A percentile compares a stretch with the other conserved stretches of the same genome.
Conservation (phyloP, 2,113 vertebrate species). For the Chinchilla lanigera region DNA sequence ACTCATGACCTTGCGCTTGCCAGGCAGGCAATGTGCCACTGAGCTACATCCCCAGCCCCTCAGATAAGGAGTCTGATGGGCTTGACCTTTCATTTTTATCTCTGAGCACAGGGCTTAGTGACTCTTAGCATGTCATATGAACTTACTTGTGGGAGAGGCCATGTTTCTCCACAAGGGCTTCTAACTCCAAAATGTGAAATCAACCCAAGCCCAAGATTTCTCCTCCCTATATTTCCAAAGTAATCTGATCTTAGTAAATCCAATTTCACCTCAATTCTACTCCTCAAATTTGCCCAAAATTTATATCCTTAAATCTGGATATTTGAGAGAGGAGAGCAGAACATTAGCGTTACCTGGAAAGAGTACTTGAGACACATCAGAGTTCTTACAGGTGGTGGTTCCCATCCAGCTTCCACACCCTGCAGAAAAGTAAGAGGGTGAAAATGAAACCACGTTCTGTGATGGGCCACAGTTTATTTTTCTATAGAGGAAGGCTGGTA, state of each 20-base stretch:
- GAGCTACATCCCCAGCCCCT: too few species aligned
- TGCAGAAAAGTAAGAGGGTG: not conserved
- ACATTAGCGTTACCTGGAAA: not conserved
- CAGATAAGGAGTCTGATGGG: too few species aligned
- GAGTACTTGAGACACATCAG: not conserved
- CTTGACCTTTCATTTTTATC: not conserved
- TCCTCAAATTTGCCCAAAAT: not conserved
- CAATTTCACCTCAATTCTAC: not conserved
- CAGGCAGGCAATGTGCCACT: too few species aligned
- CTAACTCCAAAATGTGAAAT: not conserved
- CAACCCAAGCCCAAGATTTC: not conserved
- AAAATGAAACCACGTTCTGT: not conserved
- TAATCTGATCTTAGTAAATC: not conserved
- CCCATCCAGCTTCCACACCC: not conserved
- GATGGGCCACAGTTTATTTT: not conserved
- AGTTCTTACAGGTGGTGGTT: not conserved
- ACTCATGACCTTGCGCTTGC: too few species aligned
- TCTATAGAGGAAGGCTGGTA: not conserved
- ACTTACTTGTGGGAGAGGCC: not conserved
- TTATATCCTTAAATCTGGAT: not conserved
- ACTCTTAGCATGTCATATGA: not conserved
- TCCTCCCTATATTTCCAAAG: not conserved
- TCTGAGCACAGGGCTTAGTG: not conserved
- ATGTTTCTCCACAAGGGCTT: not conserved
- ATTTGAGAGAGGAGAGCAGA: not conserved